These are phyloP conservation scores for Macrosteles quadrilineatus DNA, from an alignment of 1,140 invertebrate species.

Conservation along the genomic window DNA sequence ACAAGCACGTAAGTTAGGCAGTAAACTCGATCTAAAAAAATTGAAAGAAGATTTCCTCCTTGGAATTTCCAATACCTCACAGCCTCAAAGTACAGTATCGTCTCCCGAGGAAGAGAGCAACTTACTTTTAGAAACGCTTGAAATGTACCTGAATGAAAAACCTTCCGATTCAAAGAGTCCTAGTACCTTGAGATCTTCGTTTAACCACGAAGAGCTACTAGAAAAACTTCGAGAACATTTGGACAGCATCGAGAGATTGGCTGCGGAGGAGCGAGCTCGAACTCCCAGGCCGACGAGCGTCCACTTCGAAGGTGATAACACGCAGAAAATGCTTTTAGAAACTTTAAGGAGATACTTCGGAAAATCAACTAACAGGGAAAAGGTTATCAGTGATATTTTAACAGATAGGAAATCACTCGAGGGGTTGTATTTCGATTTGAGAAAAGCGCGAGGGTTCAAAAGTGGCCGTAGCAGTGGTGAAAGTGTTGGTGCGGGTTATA, in stretches of 20 bases:
- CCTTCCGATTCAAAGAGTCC: constrained; percentile 13
- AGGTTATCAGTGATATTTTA: constrained; percentile 67
- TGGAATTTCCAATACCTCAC: constrained; percentile 39
- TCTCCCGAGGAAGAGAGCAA: constrained; percentile 55
- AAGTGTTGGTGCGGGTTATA: constrained; percentile 9
- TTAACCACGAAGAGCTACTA: constrained; percentile 64
- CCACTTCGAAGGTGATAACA: constrained; percentile 55
- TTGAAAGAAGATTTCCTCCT: constrained; percentile 64
- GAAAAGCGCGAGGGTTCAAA: constrained; percentile 67
- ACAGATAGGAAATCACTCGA: constrained; percentile 70
- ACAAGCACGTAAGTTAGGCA: constrained; percentile 38
- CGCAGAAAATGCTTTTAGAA: constrained; percentile 62
- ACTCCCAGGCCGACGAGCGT: constrained; percentile 44
- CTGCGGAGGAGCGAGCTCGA: constrained; percentile 25
- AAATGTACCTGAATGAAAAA: constrained; percentile 60
- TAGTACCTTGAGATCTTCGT: constrained; percentile 41
- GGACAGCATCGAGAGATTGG: constrained; percentile 49
- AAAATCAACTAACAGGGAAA: constrained; percentile 63
- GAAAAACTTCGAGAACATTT: constrained; percentile 65
- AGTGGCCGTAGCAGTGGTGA: constrained; percentile 48
- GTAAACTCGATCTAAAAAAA: constrained; percentile 66
- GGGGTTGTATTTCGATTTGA: constrained; percentile 69
- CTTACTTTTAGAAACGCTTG: constrained; percentile 63
- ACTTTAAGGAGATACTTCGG: constrained; percentile 66
- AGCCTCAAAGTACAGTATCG: constrained; percentile 46